Percentiles rank a stretch among this genome's conserved stretches.
phyloP scores from a whole-genome alignment of 2,113 vertebrate species.

The Indicator indicator region DNA sequence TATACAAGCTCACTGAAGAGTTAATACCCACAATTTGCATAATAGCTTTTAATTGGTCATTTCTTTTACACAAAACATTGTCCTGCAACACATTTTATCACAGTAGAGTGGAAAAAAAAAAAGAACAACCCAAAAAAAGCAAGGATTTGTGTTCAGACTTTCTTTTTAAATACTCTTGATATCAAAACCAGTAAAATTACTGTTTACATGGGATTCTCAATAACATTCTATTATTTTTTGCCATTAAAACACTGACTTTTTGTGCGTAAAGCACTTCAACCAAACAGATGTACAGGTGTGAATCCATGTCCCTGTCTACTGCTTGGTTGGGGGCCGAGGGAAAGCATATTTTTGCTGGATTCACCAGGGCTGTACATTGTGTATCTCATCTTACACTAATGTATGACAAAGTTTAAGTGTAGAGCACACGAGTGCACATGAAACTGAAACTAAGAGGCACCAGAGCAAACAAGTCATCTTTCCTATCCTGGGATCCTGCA shows the following conservation, averaged over 20 bases:
- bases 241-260: background rate
- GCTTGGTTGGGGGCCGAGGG: background rate
- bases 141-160: background rate
- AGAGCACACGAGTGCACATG: background rate
- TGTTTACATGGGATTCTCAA: background rate
- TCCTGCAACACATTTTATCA: background rate
- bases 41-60: background rate
- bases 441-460: background rate
- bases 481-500: background rate
- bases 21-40: background rate
- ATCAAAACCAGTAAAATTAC: background rate
- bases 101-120: background rate
- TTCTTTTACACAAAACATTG: background rate
- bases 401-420: background rate
- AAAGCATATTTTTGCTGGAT: background rate
- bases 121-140: background rate
- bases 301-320: background rate
- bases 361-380: background rate
- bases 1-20: background rate
- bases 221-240: background rate
- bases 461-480: background rate
- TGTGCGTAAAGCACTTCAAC: background rate
- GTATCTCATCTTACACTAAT: background rate
- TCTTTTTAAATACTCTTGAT: background rate
- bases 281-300: background rate